Base-by-base conservation (phyloP, 2,113 vertebrate genomes). In the Ceratotherium simum region DNA sequence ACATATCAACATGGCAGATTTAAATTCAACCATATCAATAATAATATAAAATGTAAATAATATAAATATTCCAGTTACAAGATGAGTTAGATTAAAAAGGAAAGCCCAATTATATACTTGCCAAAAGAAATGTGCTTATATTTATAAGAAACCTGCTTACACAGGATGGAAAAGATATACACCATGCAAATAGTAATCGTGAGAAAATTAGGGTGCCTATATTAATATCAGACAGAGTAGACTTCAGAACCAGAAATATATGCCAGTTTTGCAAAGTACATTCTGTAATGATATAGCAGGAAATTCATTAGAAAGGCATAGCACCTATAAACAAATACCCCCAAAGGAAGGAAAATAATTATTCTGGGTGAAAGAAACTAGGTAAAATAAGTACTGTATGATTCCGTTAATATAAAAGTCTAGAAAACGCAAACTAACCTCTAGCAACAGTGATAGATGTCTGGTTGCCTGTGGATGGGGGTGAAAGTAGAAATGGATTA, bases 41-140 rank as follows among this genome's bases (percentile, higher is more conserved):
- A 25, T 31, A 18, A 46, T 14, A 2, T 23, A 11, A 36, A 11
- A 21, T 21, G 7, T 23, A 56, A 39, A 21, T 8, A 23, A 48
- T 5, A 36, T 17, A 16, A 82, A n/a, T 1, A 3, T 3, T n/a
- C 12, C 21, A 6, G 0, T 31, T 12, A 16, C 0, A 48, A 72
- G 17, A 25, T 11, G 20, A 16, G 8, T 7, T 54, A 5, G 58
- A 18, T 51, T 62, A 29, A 36, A 18, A 90, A 62, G 9, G 3
- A 21, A 56, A 39, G 56, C 23, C 5, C 36, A 36, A 42, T 31
- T 0, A 8, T 1, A 31, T 5, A 14, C 67, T 18, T 21, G 10
- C 9, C 78, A 7, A 56, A 36, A 79, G 21, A 27, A 78, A 42
- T 42, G 4, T 42, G 42, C 42, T 42, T 42, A 42, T 42, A 42